Evolutionary conservation across 2,888 invertebrate species (phyloP).

Genomic region (Salpingus planirostris): DNA sequence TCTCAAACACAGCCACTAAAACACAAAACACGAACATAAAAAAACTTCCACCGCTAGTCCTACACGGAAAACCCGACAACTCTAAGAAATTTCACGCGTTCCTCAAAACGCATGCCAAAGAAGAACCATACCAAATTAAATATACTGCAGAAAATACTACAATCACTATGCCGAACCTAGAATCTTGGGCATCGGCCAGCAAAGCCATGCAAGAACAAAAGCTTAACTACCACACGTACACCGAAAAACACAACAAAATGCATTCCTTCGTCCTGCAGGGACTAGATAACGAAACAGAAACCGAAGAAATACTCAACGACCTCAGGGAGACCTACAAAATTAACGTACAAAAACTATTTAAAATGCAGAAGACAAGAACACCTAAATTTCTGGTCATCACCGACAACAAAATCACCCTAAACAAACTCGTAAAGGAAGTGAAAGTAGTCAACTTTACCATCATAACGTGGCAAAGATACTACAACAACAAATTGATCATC

Average conservation of each 20-base stretch:
- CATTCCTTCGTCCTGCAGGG: slow-evolving; percentile 2
- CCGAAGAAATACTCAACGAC: neutral
- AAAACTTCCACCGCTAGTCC: no score
- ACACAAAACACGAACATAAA: no score
- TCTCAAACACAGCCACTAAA: no score
- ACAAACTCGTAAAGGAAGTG: slow-evolving; percentile 4
- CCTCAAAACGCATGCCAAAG: no score
- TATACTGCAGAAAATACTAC: no score
- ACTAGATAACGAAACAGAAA: neutral
- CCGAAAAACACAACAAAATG: neutral
- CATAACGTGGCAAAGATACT: slow-evolving; percentile 19
- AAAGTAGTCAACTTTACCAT: slow-evolving; percentile 1
- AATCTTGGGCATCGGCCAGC: neutral
- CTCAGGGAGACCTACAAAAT: neutral
- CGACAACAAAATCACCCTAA: neutral
- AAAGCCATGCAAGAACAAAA: neutral
- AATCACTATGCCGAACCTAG: no score
- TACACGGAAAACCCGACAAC: no score
- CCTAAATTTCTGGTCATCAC: slow-evolving; percentile 1
- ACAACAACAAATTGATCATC: slow-evolving; percentile 13
- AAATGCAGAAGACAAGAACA: slow-evolving; percentile 1
- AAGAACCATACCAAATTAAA: no score
- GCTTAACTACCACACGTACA: slow-evolving; percentile 1
- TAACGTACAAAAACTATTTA: neutral
- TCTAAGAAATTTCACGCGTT: no score